Evolutionary conservation across 2,888 invertebrate species (phyloP).

Genomic region (Dolichopus griseipennis): DNA sequence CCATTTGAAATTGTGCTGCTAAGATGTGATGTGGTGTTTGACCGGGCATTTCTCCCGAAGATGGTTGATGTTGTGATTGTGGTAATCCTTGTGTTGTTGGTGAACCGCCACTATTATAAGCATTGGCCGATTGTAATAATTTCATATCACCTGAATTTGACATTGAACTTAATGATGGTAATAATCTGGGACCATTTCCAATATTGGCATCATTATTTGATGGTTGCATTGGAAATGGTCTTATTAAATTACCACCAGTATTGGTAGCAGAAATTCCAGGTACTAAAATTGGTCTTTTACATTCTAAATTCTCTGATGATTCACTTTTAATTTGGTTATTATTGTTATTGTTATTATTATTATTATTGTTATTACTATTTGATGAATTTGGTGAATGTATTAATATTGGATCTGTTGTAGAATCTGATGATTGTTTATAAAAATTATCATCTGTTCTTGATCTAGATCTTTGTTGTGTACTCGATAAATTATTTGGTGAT

Average conservation of each 20-base stretch:
- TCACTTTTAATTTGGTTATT: slow-evolving; percentile 33
- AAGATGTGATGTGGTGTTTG: slow-evolving; percentile 49
- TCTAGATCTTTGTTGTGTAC: background rate
- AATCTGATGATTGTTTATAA: slow-evolving; percentile 8
- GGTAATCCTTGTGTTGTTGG: slow-evolving; percentile 11
- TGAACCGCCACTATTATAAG: slow-evolving; percentile 12
- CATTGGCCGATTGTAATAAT: slow-evolving; percentile 17
- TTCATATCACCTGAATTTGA: slow-evolving; percentile 7
- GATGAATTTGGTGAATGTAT: slow-evolving; percentile 14
- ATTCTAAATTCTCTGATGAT: slow-evolving; percentile 23
- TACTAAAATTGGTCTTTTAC: slow-evolving; percentile 39
- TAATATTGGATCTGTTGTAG: slow-evolving; percentile 27
- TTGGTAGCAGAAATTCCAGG: slow-evolving; percentile 29
- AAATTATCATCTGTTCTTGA: too few species aligned
- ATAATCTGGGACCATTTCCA: too few species aligned
- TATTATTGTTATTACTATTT: slow-evolving; percentile 16
- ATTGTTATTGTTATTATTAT: slow-evolving; percentile 14
- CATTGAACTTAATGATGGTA: slow-evolving; percentile 12
- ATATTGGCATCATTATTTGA: slow-evolving; percentile 22
- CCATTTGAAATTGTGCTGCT: slow-evolving; percentile 75
- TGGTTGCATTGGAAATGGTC: slow-evolving; percentile 39
- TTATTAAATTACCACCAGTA: slow-evolving; percentile 30
- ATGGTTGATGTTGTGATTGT: slow-evolving; percentile 16
- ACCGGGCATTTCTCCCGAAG: slow-evolving; percentile 9
- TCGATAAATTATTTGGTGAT: slow-evolving; percentile 16